Evolutionary conservation across 2,797 vertebrate species (phyloP).

Genomic region (Melopsittacus undulatus): DNA sequence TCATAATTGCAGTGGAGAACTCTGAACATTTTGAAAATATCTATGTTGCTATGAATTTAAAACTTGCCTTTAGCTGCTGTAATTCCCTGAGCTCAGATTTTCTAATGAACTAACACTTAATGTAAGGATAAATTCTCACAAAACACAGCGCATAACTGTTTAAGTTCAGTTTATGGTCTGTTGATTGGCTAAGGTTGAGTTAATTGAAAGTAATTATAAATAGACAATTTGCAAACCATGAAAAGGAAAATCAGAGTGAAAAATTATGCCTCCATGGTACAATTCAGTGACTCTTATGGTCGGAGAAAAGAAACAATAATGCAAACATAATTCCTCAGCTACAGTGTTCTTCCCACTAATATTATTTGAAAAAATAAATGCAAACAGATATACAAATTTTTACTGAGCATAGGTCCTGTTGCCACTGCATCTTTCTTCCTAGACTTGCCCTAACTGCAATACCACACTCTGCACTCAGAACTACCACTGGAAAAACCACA

Average conservation of each 20-base stretch:
- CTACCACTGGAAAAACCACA: not conserved
- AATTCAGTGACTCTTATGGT: constrained; percentile 34
- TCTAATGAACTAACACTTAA: constrained; percentile 74
- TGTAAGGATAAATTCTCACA: constrained; percentile 72
- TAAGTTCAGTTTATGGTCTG: constrained; percentile 72
- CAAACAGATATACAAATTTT: not conserved
- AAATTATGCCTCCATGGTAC: constrained; percentile 51
- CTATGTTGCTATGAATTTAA: constrained; percentile 43
- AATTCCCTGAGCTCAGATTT: constrained; percentile 62
- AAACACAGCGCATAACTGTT: constrained; percentile 67
- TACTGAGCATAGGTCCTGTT: not conserved
- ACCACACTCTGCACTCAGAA: not conserved
- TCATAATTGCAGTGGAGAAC: constrained; percentile 5
- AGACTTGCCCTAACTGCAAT: not conserved
- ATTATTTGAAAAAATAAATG: constrained; percentile 40
- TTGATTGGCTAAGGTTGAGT: constrained; percentile 70
- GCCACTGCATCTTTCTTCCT: not conserved
- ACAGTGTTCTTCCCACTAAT: not conserved
- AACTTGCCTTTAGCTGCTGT: constrained; percentile 54
- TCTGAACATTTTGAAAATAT: constrained; percentile 52
- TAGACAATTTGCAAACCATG: constrained; percentile 66
- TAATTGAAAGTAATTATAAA: constrained; percentile 78
- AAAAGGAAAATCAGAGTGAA: constrained; percentile 60
- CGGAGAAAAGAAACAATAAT: constrained; percentile 27
- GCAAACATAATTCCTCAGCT: constrained; percentile 30